A percentile compares a stretch with the other conserved stretches of the same genome.
Conservation (phyloP, 2,113 vertebrate genomes). For the Sylvilagus bachmani region DNA sequence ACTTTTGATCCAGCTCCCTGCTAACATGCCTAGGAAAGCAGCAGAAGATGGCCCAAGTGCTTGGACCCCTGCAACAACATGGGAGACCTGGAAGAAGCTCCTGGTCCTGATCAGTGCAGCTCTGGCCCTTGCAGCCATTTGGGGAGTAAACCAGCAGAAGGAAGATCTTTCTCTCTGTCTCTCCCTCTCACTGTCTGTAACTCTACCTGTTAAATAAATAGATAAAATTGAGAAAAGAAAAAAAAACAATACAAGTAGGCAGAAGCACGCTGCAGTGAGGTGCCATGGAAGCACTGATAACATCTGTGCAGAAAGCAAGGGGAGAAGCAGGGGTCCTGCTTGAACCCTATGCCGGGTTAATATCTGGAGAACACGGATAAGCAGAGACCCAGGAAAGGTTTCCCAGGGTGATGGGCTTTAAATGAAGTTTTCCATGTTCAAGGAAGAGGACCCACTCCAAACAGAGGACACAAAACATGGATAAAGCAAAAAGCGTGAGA, state of each 20-base stretch:
- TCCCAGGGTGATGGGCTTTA: constrained; percentile 39
- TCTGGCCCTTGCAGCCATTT: too few species aligned
- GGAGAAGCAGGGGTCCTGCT: background rate
- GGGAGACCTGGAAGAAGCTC: too few species aligned
- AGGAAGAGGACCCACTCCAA: constrained; percentile 35
- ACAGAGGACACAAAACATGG: background rate
- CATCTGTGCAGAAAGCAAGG: background rate
- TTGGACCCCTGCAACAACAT: too few species aligned
- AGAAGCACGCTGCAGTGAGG: background rate
- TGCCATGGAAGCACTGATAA: background rate
- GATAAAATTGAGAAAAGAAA: background rate
- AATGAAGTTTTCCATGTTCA: constrained; percentile 17
- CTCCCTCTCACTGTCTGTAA: too few species aligned
- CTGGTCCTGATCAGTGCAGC: too few species aligned
- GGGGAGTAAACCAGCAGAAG: too few species aligned
- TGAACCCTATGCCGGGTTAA: background rate
- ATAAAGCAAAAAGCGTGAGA: constrained; percentile 7
- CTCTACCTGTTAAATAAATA: constrained; percentile 9
- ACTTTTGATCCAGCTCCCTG: too few species aligned
- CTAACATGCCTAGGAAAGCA: too few species aligned
- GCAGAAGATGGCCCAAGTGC: too few species aligned
- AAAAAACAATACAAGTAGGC: background rate
- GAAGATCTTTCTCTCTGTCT: too few species aligned
- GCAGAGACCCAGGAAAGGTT: background rate
- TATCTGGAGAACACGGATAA: background rate